Evolutionary conservation across 1,140 invertebrate genomes (phyloP), one percentile per base, ranked within the genome.

Genomic region (Lethrus apterus): DNA sequence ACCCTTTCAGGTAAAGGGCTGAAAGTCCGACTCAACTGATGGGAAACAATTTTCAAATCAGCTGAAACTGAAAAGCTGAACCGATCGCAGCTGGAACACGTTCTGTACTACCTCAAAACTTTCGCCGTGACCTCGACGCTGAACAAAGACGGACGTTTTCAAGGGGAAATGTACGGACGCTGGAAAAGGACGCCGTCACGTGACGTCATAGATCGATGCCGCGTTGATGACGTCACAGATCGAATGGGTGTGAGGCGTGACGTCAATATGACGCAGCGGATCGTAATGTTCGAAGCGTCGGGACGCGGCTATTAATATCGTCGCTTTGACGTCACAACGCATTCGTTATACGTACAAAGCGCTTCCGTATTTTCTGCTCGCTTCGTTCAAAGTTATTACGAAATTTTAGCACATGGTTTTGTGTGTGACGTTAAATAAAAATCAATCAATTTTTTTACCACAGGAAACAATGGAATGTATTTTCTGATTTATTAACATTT

Each of bases 101-200:
- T 34, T 26, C 26, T 18, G 42, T 49, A 57, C 57, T 59, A 56
- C 52, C 55, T 50, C 56, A 59, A 58, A 58, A 61, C 60, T 63
- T 63, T 63, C 60, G 53, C 58, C 54, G 47, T 60, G 57, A 61
- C 57, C 57, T 63, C 57, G 57, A 52, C 50, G 54, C 52, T 49
- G 51, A 48, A 52, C 17, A 14, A 26, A 59, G 24, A 40, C 26
- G 50, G 52, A 60, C 18, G n/a, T n/a, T n/a, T n/a, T n/a, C n/a
- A n/a, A n/a, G n/a, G 14, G 20, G 23, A 41, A 24, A 41, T 41
- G 11, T 26, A 20, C 21, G 19, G 9, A 13, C 40, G 44, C 19
- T 30, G 40, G 50, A 36, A 52, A 14, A 31, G 38, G 19, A 15
- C n/a, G 17, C 20, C 11, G 15, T n/a, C n/a, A n/a, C n/a, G 40